Base-by-base conservation (phyloP, 2,113 vertebrate species). In the Poeciliopsis prolifica region DNA sequence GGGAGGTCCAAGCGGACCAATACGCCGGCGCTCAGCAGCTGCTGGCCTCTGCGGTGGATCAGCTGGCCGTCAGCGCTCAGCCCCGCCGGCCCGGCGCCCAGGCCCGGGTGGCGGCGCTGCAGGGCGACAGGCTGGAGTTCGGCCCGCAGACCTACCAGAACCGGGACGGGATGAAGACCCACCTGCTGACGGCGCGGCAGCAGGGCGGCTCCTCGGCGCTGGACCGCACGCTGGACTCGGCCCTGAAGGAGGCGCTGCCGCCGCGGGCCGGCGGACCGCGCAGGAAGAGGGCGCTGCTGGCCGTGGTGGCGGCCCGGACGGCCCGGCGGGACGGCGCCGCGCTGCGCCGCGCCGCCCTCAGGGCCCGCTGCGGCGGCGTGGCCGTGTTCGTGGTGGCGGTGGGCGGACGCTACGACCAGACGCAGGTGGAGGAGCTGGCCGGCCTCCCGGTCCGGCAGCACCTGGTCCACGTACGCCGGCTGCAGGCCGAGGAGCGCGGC, bases 351-450 rank as follows among this genome's bases (percentile, higher is more conserved):
- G 28, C 95, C 60, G 86, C 96, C 30, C 86, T 79, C 0, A 88
- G 91, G 84, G 95, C 94, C 66, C 95, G 95, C 81, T 97, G 97
- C 74, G 88, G 94, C 73, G 96, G 95, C 7, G 90, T 96, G 86
- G 93, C 93, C 0, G 1, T 97, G 74, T 95, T 98, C 35, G 93
- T 94, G 65, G 84, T 97, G 84, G 94, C 89, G 0, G 86, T 97
- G 40, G 95, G 96, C 1, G 78, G 72, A 0, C 74, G 82, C 0
- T 83, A 95, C 84, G 92, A 83, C 65, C 84, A 81, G 4, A 61
- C 0, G 0, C 82, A 96, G 75, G 88, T 95, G 85, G 90, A 91
- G 14, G 91, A 93, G 66, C 82, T 97, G 75, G 94, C 93, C 5
- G 95, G 96, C 28, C 1, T 1, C 1, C 97, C 96, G 0, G 30